A percentile compares a stretch with the other conserved stretches of the same genome.
Conservation (phyloP, 2,113 vertebrate genomes). For the Rhodinocichla rosea region DNA sequence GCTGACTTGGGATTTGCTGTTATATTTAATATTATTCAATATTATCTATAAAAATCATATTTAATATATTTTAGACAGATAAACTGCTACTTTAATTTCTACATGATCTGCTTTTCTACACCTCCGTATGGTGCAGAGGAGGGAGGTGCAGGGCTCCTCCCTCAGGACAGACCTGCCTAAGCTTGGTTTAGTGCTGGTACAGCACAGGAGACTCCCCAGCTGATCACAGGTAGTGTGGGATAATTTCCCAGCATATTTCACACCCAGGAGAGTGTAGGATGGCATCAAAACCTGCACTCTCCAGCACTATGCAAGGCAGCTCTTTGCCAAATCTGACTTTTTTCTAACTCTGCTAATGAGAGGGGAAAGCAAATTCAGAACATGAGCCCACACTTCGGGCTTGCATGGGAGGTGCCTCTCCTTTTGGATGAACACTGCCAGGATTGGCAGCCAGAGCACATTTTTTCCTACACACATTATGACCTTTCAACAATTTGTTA, state of each 20-base stretch:
- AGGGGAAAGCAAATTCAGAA: neutral
- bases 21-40: neutral
- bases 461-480: neutral
- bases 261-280: neutral
- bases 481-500: neutral
- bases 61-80: neutral
- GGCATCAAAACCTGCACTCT: neutral
- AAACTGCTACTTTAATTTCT: neutral
- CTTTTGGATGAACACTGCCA: neutral
- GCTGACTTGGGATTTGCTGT: neutral
- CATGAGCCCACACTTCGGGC: neutral
- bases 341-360: neutral
- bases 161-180: neutral
- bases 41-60: neutral
- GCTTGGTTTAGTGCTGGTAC: neutral
- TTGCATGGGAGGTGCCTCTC: neutral
- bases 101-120: neutral
- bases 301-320: neutral
- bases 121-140: neutral
- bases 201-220: neutral
- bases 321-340: neutral
- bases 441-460: neutral
- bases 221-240: neutral
- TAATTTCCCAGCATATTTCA: neutral
- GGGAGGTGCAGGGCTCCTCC: neutral